A percentile compares a stretch with the other conserved stretches of the same genome.
phyloP scores from a whole-genome alignment of 30 jellyfish, hydroid and myxozoan species.

The Cassiopea andromeda region DNA sequence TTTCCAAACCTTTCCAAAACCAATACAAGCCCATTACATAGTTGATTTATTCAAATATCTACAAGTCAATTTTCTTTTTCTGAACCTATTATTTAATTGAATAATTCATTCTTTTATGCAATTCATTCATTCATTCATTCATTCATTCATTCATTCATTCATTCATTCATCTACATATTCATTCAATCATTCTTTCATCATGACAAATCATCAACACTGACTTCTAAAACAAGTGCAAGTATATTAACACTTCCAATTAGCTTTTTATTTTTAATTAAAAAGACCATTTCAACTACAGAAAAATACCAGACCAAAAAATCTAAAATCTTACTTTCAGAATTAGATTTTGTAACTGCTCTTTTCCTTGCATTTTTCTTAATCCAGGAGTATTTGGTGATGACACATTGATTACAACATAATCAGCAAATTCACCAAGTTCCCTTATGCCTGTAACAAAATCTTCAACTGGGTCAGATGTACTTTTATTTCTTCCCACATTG shows the following conservation, averaged over 20 bases:
- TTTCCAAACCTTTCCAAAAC: too few species aligned
- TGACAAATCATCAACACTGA: neutral
- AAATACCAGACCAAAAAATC: neutral
- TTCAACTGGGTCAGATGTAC: slow-evolving; percentile 61
- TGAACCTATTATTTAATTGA: too few species aligned
- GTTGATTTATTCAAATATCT: too few species aligned
- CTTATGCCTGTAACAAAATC: slow-evolving; percentile 76
- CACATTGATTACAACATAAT: slow-evolving; percentile 80
- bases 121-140: neutral
- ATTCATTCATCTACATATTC: neutral
- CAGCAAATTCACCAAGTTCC: slow-evolving; percentile 69
- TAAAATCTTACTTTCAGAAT: slow-evolving; percentile 51
- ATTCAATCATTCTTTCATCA: neutral
- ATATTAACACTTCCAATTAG: neutral
- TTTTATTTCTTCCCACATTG: slow-evolving; percentile 81
- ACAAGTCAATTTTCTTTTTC: too few species aligned
- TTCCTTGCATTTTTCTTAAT: slow-evolving; percentile 80
- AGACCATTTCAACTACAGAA: neutral
- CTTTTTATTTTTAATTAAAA: neutral
- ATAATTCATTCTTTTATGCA: neutral
- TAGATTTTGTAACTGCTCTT: slow-evolving; percentile 60
- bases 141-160: neutral
- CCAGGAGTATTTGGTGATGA: slow-evolving; percentile 98
- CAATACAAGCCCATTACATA: too few species aligned
- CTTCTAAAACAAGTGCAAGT: neutral